Conservation (phyloP, 2,888 invertebrate genomes). For the Tanypteryx hageni region DNA sequence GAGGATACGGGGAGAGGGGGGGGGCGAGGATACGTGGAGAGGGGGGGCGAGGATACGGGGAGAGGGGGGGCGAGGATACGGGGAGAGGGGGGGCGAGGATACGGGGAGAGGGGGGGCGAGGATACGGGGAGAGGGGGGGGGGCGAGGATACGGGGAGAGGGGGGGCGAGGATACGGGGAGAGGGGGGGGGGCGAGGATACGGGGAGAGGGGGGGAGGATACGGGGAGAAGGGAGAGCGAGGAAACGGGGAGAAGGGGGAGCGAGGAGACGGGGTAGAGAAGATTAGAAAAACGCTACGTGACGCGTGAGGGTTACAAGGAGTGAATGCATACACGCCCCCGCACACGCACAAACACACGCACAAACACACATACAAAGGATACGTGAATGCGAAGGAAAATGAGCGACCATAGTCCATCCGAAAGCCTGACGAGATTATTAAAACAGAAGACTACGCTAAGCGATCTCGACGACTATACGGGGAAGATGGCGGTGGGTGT, state of each 20-base stretch:
- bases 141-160: neutral
- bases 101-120: too few relatives aligned
- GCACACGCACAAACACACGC: neutral
- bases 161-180: too few relatives aligned
- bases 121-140: too few relatives aligned
- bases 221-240: neutral
- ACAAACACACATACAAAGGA: conserved; percentile 7
- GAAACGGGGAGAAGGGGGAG: neutral
- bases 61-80: neutral
- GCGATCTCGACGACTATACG: neutral
- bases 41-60: too few relatives aligned
- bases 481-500: neutral
- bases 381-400: conserved; percentile 42
- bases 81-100: neutral
- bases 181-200: neutral
- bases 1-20: neutral
- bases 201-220: neutral
- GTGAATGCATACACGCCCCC: neutral
- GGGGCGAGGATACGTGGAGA: too few relatives aligned
- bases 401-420: neutral
- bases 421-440: neutral
- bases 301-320: neutral
- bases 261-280: too few relatives aligned
- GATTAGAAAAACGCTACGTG: too few relatives aligned
- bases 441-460: neutral